Base-by-base conservation (phyloP, 2,113 vertebrate genomes). In the Pungitius pungitius region DNA sequence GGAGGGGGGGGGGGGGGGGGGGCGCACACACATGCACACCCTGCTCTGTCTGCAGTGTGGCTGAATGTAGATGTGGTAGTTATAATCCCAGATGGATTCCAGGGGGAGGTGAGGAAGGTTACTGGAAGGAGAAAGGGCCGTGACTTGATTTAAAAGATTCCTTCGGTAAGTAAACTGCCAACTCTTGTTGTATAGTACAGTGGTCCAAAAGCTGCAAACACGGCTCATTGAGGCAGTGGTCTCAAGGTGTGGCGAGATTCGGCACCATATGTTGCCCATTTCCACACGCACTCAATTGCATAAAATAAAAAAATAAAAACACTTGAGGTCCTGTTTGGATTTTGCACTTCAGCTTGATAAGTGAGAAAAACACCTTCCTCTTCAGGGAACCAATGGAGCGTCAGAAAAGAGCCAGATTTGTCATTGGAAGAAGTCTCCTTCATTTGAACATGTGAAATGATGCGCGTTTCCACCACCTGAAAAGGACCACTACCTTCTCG, bases 21-120 rank as follows among this genome's bases (percentile, higher is more conserved):
- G n/a, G n/a, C 58, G 55, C 60, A 65, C 30, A 33, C 42, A 37
- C 40, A 49, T 52, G 22, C 57, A 26, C 58, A 27, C 33, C 33
- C 5, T 35, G 33, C 56, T 40, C 65, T 7, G 37, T 52, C 66
- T 86, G 68, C 69, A 54, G 75, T 35, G 62, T 33, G n/a, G 61
- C 68, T 78, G 73, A 85, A 87, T 80, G 75, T 47, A 77, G 83
- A 83, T 78, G 74, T 43, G 62, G 45, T 65, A 6, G 49, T 66
- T 83, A 70, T 81, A 88, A 85, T 87, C 81, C 84, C 75, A 77
- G 26, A 37, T 84, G 71, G 71, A 78, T 81, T 75, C 77, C 75
- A 49, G 0, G 0, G 61, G 33, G 84, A 81, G 64, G 56, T 54
- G 43, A 75, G 77, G 81, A 75, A 80, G 76, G 84, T 64, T 80